A percentile compares a stretch with the other conserved stretches of the same genome.
phyloP scores from a whole-genome alignment of 2,888 invertebrate species.

The Ceratothoa steindachneri region DNA sequence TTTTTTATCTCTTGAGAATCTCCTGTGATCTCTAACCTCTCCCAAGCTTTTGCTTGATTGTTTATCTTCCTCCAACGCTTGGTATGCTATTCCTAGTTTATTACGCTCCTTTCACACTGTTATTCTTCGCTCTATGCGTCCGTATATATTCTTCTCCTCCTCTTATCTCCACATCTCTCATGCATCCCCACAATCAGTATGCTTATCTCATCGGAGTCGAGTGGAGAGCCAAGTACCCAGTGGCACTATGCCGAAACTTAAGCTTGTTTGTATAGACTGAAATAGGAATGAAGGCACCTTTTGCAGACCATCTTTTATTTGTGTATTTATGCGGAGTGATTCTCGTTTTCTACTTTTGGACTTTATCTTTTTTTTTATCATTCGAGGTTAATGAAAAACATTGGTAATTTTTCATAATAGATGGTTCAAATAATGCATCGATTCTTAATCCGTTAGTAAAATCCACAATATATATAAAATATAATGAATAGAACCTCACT shows the following conservation, averaged over 20 bases:
- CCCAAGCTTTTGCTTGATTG: too few relatives aligned
- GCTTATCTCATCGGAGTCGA: conserved; percentile 5
- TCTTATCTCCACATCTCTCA: background rate
- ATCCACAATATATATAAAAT: background rate
- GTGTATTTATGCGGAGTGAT: background rate
- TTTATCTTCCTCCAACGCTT: too few relatives aligned
- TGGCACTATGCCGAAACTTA: background rate
- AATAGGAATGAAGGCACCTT: background rate
- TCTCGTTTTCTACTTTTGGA: background rate
- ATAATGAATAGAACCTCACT: background rate
- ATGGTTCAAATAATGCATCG: background rate
- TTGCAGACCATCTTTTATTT: background rate
- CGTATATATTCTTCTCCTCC: background rate
- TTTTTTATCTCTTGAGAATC: too few relatives aligned
- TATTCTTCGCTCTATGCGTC: background rate
- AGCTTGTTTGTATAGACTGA: background rate
- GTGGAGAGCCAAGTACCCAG: background rate
- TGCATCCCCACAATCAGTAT: background rate
- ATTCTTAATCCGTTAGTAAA: background rate
- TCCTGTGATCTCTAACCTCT: too few relatives aligned
- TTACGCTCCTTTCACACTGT: too few relatives aligned
- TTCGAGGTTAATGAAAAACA: background rate
- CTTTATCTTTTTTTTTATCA: background rate
- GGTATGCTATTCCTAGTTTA: too few relatives aligned
- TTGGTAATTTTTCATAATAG: background rate